Base-by-base conservation (phyloP, 2,888 invertebrate species). In the Ophonus ardosiacus region DNA sequence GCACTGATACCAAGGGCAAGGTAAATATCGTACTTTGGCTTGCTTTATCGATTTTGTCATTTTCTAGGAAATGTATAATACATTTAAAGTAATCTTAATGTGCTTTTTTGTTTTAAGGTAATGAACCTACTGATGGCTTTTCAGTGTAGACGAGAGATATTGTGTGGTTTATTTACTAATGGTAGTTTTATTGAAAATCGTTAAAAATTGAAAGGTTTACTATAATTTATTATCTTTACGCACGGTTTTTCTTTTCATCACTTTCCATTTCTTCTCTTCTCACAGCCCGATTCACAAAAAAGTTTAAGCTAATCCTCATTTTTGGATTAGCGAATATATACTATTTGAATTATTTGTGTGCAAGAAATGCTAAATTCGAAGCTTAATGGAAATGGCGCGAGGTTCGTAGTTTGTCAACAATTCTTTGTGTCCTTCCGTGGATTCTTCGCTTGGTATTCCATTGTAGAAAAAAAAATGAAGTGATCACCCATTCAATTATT, bases 1-100 rank as follows among this genome's bases (percentile, higher is more conserved):
- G 80, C 59, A 61, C 61, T 61, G 56, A 78, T 57, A 57, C 76
- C 78, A 78, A 78, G 78, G 78, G 57, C 78, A 78, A 78, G 78
- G 78, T 78, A 78, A 78, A 57, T 15, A 78, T 13, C 57, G 57
- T 57, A 57, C 78, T 57, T 57, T 78, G 51, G 51, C 76, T 56
- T 21, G 31, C 7, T 6, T 71, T 78, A 78, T 78, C 56, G 78
- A 78, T 78, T 78, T 78, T 78, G 57, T 78, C 21, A 78, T 78
- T 74, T 78, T 57, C 56, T 78, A 78, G 56, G 78, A 57, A 57
- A 57, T 78, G 78, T 78, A 57, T 78, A 76, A 38, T 71, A 74
- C 18, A 74, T 78, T 78, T 57, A 78, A 78, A 31, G n/a, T 57
- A 78, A 78, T 57, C 68, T 68, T 68, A 68, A 68, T 68, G 68